Evolutionary conservation across 2,888 invertebrate genomes (phyloP).

Genomic region (Fissipunctia ypsillon): DNA sequence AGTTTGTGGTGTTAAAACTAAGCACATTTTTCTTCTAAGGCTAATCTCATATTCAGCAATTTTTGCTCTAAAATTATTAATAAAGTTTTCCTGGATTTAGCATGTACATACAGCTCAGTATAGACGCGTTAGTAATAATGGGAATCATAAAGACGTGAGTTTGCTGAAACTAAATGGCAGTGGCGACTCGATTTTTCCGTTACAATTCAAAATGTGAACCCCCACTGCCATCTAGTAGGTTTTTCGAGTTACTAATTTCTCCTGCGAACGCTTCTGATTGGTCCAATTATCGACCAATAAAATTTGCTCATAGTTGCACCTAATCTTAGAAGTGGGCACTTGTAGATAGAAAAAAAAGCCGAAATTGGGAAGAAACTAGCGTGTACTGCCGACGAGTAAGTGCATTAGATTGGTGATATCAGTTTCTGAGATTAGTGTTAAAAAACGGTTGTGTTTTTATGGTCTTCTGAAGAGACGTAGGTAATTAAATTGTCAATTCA

Average conservation of each 20-base stretch:
- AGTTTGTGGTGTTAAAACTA: conserved; percentile 80
- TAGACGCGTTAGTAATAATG: conserved; percentile 67
- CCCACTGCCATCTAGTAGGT: conserved; percentile 63
- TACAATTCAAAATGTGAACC: conserved; percentile 41
- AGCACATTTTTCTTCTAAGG: conserved; percentile 72
- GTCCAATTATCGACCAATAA: conserved; percentile 83
- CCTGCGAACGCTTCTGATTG: conserved; percentile 80
- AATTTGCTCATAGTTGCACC: conserved; percentile 88
- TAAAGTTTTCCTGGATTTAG: conserved; percentile 74
- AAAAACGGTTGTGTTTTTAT: conserved; percentile 67
- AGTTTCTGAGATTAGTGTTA: conserved; percentile 62
- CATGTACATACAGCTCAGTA: conserved; percentile 82
- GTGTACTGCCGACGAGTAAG: conserved; percentile 80
- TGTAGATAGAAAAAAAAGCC: conserved; percentile 80
- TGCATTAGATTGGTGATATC: conserved; percentile 65
- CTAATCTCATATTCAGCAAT: conserved; percentile 77
- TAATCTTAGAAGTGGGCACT: conserved; percentile 83
- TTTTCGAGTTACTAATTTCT: conserved; percentile 67
- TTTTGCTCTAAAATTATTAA: conserved; percentile 76
- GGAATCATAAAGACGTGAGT: conserved; percentile 44
- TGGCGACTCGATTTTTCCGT: conserved; percentile 31
- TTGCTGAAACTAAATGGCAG: conserved; percentile 56
- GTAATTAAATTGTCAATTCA: conserved; percentile 64
- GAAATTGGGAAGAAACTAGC: conserved; percentile 78
- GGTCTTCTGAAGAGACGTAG: conserved; percentile 64